These are phyloP conservation scores for Spinus olivaceus DNA, from an alignment of 2,797 vertebrate genomes.

Conservation along the genomic window DNA sequence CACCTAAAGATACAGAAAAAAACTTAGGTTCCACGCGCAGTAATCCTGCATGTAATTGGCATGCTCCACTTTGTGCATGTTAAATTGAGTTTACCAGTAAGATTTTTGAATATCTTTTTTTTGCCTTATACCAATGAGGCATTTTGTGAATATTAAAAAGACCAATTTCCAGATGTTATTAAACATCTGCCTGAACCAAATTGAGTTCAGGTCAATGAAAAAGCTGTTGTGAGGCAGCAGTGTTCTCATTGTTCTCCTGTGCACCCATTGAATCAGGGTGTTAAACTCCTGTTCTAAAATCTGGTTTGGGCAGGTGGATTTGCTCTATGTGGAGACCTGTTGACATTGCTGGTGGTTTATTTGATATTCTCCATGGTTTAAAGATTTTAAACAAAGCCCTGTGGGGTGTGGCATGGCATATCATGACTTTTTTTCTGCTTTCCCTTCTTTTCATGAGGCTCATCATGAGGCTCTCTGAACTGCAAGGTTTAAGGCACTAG, in stretches of 20 bases:
- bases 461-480: background rate
- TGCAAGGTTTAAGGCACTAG: background rate
- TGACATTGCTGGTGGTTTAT: background rate
- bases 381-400: background rate
- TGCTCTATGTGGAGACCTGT: background rate
- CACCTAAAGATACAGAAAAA: background rate
- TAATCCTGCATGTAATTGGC: too few relatives aligned
- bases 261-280: background rate
- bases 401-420: background rate
- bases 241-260: background rate
- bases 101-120: background rate
- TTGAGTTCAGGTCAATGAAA: background rate
- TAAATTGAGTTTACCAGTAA: background rate
- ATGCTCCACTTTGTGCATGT: background rate
- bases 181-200: background rate
- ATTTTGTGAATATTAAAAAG: background rate
- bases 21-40: rapidly evolving
- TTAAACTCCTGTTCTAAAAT: background rate
- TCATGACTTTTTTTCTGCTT: background rate
- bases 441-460: background rate
- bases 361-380: background rate
- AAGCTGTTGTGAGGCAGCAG: background rate
- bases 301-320: background rate
- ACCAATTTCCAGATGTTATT: background rate
- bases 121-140: background rate